Conservation (phyloP, 2,797 vertebrate species). For the Poecilia picta region DNA sequence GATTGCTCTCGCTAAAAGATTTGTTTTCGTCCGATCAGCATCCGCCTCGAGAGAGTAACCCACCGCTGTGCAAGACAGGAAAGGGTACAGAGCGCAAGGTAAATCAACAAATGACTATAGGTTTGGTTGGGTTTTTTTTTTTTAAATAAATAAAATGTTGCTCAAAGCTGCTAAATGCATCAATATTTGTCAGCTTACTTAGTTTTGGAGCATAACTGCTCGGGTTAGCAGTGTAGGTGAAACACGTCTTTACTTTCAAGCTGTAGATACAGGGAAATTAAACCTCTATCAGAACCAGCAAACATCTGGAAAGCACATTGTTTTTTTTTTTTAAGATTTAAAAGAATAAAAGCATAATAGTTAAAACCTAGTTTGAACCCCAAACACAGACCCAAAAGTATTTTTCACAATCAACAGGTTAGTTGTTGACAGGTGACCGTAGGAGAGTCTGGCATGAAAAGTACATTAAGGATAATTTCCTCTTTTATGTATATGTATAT, state of each 20-base stretch:
- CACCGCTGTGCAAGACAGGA: slow-evolving; percentile 76
- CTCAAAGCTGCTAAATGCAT: neutral
- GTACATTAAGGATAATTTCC: neutral
- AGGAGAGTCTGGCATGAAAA: neutral
- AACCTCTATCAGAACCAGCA: slow-evolving; percentile 11
- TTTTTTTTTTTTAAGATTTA: neutral
- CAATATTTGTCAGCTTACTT: slow-evolving; percentile 80
- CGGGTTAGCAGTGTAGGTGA: slow-evolving; percentile 87
- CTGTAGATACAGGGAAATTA: slow-evolving; percentile 70
- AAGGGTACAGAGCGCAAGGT: neutral
- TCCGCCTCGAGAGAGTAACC: slow-evolving; percentile 85
- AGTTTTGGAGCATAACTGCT: slow-evolving; percentile 81
- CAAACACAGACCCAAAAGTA: neutral
- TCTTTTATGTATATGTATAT: neutral
- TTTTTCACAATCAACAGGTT: neutral
- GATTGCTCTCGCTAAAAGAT: slow-evolving; percentile 79
- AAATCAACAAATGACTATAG: neutral
- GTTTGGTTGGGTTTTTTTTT: neutral
- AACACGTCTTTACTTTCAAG: slow-evolving; percentile 86
- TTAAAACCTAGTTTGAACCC: neutral
- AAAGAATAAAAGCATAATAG: neutral
- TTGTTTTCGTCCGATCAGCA: slow-evolving; percentile 74
- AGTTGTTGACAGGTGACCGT: neutral
- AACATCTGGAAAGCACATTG: neutral
- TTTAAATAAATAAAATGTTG: neutral